Evolutionary conservation across 2,113 vertebrate species (phyloP).

Genomic region (Dipodomys ordii): DNA sequence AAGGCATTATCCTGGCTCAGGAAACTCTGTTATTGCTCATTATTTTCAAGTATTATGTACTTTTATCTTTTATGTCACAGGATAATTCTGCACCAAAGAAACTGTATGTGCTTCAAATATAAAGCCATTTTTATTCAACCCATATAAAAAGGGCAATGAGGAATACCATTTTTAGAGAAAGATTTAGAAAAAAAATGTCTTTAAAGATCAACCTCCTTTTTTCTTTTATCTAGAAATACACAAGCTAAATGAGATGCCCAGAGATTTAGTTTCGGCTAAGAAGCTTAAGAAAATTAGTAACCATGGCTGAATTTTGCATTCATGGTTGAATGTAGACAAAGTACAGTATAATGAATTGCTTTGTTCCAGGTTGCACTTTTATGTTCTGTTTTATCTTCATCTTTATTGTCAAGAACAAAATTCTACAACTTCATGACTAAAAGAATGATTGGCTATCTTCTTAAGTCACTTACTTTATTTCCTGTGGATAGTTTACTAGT

Average conservation of each 20-base stretch:
- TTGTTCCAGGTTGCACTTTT: slow-evolving; percentile 45
- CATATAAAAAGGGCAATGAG: slow-evolving; percentile 69
- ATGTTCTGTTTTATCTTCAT: slow-evolving; percentile 53
- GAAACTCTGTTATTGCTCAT: slow-evolving; percentile 54
- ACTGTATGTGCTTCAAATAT: slow-evolving; percentile 60
- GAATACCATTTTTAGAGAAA: slow-evolving; percentile 68
- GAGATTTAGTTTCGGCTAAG: slow-evolving; percentile 63
- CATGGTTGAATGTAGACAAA: slow-evolving; percentile 49
- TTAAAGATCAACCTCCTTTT: slow-evolving; percentile 66
- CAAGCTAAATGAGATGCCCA: slow-evolving; percentile 47
- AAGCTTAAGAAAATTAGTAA: slow-evolving; percentile 66
- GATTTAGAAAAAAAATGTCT: slow-evolving; percentile 36
- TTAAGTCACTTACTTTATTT: background rate
- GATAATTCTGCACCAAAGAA: slow-evolving; percentile 65
- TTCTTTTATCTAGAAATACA: slow-evolving; percentile 75
- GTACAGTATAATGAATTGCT: slow-evolving; percentile 32
- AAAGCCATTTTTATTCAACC: slow-evolving; percentile 71
- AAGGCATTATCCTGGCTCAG: slow-evolving; percentile 37
- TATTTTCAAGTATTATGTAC: slow-evolving; percentile 70
- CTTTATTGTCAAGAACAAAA: slow-evolving; percentile 53
- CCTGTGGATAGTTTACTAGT: background rate
- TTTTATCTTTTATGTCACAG: slow-evolving; percentile 66
- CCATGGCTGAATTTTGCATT: background rate
- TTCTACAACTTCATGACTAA: background rate
- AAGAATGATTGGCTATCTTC: background rate